Conservation (phyloP, 2,888 invertebrate genomes). For the Elmis aenea region DNA sequence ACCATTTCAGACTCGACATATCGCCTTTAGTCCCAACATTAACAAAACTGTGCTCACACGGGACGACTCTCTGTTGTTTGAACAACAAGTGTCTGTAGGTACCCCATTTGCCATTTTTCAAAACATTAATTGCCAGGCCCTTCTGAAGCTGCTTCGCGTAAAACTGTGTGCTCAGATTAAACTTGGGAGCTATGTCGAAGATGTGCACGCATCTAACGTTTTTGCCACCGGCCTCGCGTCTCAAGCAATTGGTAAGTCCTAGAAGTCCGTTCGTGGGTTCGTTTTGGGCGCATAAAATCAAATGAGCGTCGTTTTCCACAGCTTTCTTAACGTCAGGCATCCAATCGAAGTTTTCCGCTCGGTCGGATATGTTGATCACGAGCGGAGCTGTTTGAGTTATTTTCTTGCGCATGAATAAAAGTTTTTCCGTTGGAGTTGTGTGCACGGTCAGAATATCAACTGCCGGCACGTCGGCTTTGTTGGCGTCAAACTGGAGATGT, state of each 20-base stretch:
- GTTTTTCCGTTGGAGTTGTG: conserved; percentile 49
- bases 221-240: too few species aligned
- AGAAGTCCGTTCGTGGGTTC: conserved; percentile 70
- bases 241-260: conserved; percentile 86
- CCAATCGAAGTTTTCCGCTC: conserved; percentile 51
- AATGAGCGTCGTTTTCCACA: conserved; percentile 30
- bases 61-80: conserved; percentile 47
- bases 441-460: conserved; percentile 50
- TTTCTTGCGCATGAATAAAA: conserved; percentile 53
- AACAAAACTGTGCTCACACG: conserved; percentile 66
- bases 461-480: too few species aligned
- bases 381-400: conserved; percentile 47
- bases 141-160: conserved; percentile 63
- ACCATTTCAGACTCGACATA: conserved; percentile 77
- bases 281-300: conserved; percentile 57
- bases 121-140: conserved; percentile 77
- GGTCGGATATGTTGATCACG: conserved; percentile 47
- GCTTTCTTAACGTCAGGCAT: conserved; percentile 46
- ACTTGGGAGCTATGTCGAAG: conserved; percentile 58
- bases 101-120: conserved; percentile 53
- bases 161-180: conserved; percentile 58
- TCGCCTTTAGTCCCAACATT: conserved; percentile 79
- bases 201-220: conserved; percentile 59
- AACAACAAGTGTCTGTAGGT: conserved; percentile 78
- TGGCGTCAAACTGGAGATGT: too few species aligned